Percentiles rank a stretch among this genome's conserved stretches.
Conservation (phyloP, 2,113 vertebrate species). For the Bufo bufo region DNA sequence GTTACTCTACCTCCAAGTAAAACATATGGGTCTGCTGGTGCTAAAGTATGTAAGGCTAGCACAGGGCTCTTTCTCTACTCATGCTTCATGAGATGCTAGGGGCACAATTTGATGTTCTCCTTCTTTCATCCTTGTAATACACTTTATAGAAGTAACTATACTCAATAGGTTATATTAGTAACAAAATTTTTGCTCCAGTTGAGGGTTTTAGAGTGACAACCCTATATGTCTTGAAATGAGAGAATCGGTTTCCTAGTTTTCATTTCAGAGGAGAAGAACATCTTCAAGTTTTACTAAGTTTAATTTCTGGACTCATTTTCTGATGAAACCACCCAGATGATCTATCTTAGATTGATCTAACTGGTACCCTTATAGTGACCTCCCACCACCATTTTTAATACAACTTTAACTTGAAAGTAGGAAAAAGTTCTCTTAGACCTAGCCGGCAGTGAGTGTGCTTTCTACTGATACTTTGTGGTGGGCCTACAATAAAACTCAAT, state of each 20-base stretch:
- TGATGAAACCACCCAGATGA: background rate
- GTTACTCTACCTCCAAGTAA: constrained; percentile 36
- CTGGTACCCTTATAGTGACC: background rate
- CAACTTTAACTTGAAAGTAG: background rate
- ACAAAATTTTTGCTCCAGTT: background rate
- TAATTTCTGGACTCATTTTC: no score
- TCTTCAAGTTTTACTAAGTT: no score
- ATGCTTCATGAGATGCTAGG: background rate
- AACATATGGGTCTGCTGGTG: constrained; percentile 49
- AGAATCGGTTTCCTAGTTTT: background rate
- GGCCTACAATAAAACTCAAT: background rate
- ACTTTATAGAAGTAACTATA: background rate
- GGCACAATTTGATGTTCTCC: background rate
- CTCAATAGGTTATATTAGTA: background rate
- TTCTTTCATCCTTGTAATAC: background rate
- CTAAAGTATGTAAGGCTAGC: constrained; percentile 12
- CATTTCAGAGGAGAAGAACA: no score
- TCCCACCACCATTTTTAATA: background rate
- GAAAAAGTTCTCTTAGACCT: background rate
- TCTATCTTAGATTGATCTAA: no score
- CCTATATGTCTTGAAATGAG: background rate
- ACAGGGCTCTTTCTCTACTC: background rate
- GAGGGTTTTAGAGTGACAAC: no score
- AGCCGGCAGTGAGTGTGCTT: background rate
- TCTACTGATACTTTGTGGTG: background rate